phyloP scores from a whole-genome alignment of 2,113 vertebrate species.

The Pteruthius melanotis region DNA sequence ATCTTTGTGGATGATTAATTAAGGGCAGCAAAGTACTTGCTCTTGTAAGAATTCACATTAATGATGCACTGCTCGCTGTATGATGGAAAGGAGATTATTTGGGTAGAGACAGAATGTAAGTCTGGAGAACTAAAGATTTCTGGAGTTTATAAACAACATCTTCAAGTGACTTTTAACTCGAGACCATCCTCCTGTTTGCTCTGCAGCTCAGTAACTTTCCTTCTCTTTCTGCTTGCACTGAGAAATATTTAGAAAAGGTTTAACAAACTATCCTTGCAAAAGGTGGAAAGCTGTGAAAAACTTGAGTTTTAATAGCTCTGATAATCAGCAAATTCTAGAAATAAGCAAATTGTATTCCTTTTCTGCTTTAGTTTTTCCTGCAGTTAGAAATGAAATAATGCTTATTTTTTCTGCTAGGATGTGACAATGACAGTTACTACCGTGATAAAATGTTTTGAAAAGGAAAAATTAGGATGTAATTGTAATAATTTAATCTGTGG shows the following conservation, averaged over 20 bases:
- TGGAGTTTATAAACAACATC: neutral
- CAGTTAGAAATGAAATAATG: neutral
- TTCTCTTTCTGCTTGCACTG: neutral
- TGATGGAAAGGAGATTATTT: neutral
- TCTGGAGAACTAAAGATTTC: neutral
- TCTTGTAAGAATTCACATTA: neutral
- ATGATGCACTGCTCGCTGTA: neutral
- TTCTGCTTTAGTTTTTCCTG: neutral
- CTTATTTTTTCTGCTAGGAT: neutral
- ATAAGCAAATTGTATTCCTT: neutral
- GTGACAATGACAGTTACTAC: neutral
- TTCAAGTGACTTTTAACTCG: neutral
- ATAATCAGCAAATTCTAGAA: neutral
- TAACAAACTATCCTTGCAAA: neutral
- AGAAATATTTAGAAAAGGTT: neutral
- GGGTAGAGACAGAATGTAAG: neutral
- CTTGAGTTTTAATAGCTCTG: neutral
- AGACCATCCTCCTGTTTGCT: neutral
- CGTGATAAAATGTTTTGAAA: neutral
- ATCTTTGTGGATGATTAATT: slow-evolving; percentile 20
- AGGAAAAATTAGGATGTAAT: neutral
- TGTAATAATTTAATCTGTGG: neutral
- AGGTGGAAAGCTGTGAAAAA: neutral
- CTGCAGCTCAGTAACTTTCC: neutral
- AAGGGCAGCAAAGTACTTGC: neutral